Conservation (phyloP, 2,888 invertebrate species). For the Sympetrum striolatum region DNA sequence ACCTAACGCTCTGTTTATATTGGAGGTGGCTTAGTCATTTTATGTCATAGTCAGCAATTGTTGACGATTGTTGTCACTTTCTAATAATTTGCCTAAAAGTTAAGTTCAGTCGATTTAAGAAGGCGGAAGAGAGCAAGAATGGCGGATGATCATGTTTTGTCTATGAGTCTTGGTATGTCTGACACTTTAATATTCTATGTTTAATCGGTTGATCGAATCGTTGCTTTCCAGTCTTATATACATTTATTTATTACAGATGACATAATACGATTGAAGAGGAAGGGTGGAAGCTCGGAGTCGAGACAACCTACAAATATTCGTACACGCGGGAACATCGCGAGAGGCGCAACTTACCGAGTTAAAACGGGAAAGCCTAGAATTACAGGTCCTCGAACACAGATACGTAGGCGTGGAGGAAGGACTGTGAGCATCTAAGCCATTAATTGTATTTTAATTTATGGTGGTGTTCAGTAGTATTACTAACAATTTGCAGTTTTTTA, state of each 20-base stretch:
- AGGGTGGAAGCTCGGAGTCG: not conserved
- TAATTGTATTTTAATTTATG: not conserved
- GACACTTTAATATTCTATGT: not conserved
- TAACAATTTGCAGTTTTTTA: not conserved
- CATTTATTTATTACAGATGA: not conserved
- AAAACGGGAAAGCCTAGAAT: not conserved
- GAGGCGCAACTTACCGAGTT: not conserved
- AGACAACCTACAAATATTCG: not conserved
- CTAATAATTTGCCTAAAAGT: too few relatives aligned
- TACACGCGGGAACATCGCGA: not conserved
- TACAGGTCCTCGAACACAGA: not conserved
- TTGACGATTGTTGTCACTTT: too few relatives aligned
- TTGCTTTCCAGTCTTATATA: not conserved
- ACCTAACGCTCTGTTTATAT: too few relatives aligned
- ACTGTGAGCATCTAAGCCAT: not conserved
- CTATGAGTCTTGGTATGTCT: not conserved
- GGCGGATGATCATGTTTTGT: conserved; percentile 11
- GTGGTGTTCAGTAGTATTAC: not conserved
- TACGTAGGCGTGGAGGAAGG: not conserved
- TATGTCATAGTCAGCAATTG: too few relatives aligned
- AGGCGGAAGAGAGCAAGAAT: not conserved
- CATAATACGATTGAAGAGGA: not conserved
- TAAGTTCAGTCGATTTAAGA: too few relatives aligned
- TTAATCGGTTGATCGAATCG: not conserved
- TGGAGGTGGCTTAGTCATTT: too few relatives aligned